Conservation (phyloP, 2,113 vertebrate genomes). For the Callopanchax toddi region DNA sequence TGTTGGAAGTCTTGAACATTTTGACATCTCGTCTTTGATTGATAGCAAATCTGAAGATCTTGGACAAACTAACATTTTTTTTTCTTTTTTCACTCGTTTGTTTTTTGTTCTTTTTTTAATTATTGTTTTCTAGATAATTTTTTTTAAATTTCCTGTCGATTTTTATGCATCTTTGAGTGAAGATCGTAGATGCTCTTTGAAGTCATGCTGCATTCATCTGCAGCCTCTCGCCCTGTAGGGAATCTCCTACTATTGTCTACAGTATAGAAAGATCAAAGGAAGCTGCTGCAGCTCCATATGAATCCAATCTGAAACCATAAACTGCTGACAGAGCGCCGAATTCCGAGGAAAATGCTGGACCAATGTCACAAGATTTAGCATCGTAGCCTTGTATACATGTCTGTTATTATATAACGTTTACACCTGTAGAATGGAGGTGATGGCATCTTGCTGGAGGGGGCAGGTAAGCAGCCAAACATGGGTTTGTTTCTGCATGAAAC, state of each 20-base stretch:
- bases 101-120: not conserved
- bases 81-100: not conserved
- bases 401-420: not conserved
- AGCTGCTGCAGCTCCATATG: conserved; percentile 31
- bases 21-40: not conserved
- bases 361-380: conserved; percentile 17
- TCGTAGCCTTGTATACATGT: not conserved
- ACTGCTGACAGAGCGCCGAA: conserved; percentile 32
- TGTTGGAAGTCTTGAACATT: not conserved
- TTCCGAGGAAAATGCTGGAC: conserved; percentile 23
- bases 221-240: conserved; percentile 51
- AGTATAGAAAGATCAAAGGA: conserved; percentile 59
- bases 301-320: conserved; percentile 48
- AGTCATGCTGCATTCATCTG: conserved; percentile 39
- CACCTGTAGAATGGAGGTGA: conserved; percentile 71
- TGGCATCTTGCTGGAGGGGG: conserved; percentile 80
- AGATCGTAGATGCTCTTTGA: conserved; percentile 23
- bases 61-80: conserved; percentile 36
- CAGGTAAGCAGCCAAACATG: conserved; percentile 68
- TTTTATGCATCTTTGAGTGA: not conserved
- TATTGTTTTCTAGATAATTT: no score
- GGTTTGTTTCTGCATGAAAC: not conserved
- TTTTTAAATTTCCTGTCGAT: not conserved
- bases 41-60: not conserved
- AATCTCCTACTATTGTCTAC: conserved; percentile 54